Percentiles rank a stretch among this genome's conserved stretches.
Evolutionary conservation across 2,888 invertebrate species (phyloP).

Genomic region (Nycteola revayana): DNA sequence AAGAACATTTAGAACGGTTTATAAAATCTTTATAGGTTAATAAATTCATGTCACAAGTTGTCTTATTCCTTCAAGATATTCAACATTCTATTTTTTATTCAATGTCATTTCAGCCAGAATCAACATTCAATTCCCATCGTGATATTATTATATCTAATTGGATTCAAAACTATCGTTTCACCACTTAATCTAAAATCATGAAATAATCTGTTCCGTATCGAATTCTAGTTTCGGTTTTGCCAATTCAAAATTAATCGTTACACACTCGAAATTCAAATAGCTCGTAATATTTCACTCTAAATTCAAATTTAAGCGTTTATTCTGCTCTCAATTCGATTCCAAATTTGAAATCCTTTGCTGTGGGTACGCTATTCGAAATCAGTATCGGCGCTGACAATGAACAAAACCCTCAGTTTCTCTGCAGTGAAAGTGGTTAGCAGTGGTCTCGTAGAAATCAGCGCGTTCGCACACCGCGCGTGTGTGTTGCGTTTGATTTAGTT

Average conservation of each 20-base stretch:
- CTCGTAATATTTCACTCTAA: slow-evolving; percentile 1
- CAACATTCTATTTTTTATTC: neutral
- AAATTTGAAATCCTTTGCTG: slow-evolving; percentile 38
- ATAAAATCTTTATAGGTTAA: slow-evolving; percentile 19
- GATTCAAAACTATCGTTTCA: too few species aligned
- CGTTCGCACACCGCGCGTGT: slow-evolving; percentile 38
- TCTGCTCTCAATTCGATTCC: slow-evolving; percentile 18
- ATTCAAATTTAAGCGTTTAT: slow-evolving; percentile 20
- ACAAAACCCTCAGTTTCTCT: slow-evolving; percentile 76
- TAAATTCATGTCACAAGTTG: slow-evolving; percentile 16
- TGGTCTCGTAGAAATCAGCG: slow-evolving; percentile 60
- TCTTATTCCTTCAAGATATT: slow-evolving; percentile 3
- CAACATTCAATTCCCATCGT: too few species aligned
- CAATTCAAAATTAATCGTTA: slow-evolving; percentile 6
- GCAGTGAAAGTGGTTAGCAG: slow-evolving; percentile 74
- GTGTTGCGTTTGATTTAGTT: slow-evolving; percentile 29
- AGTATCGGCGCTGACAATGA: slow-evolving; percentile 56
- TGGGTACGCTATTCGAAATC: slow-evolving; percentile 56
- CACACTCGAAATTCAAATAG: slow-evolving; percentile 1
- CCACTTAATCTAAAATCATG: too few species aligned
- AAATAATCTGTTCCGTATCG: neutral
- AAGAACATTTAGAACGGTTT: slow-evolving; percentile 24
- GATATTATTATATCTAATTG: too few species aligned
- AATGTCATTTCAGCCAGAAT: neutral
- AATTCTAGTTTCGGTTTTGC: slow-evolving; percentile 3